Percentiles rank a stretch among this genome's conserved stretches.
These are phyloP conservation scores for Varecia variegata DNA, from an alignment of 2,797 vertebrate genomes.

Conservation along the genomic window DNA sequence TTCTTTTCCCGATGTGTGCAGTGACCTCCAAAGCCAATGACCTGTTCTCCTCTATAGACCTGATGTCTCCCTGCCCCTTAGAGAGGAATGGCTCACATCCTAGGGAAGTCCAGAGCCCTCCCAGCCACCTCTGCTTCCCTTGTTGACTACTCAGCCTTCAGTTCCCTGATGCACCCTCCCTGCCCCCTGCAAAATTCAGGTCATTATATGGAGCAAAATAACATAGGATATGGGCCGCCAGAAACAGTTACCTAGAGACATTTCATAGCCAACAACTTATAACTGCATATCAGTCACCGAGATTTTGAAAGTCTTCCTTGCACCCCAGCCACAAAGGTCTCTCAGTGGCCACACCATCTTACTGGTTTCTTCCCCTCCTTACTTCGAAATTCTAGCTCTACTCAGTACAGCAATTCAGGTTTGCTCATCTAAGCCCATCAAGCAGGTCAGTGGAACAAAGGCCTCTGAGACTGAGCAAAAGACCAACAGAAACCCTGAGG, in stretches of 20 bases:
- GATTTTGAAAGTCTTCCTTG: background rate
- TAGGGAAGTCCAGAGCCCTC: background rate
- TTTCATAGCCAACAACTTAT: background rate
- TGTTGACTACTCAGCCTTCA: background rate
- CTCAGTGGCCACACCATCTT: background rate
- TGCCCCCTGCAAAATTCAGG: background rate
- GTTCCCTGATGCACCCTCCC: background rate
- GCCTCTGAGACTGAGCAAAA: background rate
- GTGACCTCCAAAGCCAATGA: background rate
- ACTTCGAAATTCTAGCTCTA: background rate
- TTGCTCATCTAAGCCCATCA: background rate
- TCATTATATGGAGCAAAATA: background rate
- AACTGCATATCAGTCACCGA: background rate
- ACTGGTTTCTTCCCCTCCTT: background rate
- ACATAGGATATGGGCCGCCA: background rate
- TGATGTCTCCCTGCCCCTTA: background rate
- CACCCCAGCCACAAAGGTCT: background rate
- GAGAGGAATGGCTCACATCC: background rate
- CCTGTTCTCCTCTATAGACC: background rate
- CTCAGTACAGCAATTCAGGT: background rate
- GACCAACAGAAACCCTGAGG: background rate
- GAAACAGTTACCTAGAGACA: background rate
- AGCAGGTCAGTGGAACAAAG: background rate
- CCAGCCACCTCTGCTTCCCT: background rate
- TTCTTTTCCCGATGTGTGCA: background rate